These are phyloP conservation scores for Phrynocephalus versicolor DNA, from an alignment of 2,113 vertebrate genomes.

Conservation along the genomic window DNA sequence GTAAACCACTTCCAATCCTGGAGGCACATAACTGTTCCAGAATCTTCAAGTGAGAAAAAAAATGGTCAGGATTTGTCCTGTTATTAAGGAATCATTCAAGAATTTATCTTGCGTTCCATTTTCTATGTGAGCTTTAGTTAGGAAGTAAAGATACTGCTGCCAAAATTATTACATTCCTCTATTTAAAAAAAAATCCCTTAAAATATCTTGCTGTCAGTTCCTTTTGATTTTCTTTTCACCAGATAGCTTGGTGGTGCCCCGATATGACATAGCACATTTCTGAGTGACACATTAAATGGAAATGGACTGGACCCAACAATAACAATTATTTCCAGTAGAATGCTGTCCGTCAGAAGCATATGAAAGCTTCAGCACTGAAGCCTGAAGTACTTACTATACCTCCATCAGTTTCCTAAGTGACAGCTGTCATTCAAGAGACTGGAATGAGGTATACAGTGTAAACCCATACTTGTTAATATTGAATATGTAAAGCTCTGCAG, in stretches of 20 bases:
- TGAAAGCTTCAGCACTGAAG: constrained; percentile 3
- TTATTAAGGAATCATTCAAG: background rate
- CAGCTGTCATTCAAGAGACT: constrained; percentile 12
- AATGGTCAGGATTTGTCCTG: background rate
- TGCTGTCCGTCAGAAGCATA: constrained; percentile 15
- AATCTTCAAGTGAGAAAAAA: background rate
- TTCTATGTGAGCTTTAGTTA: background rate
- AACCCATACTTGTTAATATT: background rate
- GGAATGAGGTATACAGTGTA: background rate
- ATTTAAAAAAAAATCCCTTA: background rate
- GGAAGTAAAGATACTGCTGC: background rate
- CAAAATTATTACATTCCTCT: background rate
- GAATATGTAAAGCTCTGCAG: background rate
- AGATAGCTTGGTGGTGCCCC: background rate
- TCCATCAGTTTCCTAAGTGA: background rate
- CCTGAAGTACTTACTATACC: background rate
- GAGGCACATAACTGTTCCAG: background rate
- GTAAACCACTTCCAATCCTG: background rate
- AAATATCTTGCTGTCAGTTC: background rate
- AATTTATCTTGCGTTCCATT: background rate
- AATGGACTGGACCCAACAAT: background rate
- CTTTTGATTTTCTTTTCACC: background rate
- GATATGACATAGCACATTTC: background rate
- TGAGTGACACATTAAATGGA: background rate
- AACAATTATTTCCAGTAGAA: constrained; percentile 10